phyloP scores from a whole-genome alignment of 2,113 vertebrate species.

The Phocoena sinus region DNA sequence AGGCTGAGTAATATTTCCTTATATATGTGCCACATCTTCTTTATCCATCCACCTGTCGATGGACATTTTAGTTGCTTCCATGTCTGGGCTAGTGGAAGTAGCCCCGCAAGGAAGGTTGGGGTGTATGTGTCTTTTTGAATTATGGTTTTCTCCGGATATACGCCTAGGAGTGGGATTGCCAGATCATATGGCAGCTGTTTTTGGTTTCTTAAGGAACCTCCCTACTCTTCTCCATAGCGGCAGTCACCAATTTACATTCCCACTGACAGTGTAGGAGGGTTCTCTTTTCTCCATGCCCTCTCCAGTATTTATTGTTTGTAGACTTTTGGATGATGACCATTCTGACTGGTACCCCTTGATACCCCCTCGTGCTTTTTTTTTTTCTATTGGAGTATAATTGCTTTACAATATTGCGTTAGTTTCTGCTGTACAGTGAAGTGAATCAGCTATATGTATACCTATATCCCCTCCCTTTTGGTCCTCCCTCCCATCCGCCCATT shows the following conservation, averaged over 20 bases:
- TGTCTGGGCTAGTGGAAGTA: neutral
- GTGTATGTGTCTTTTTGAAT: neutral
- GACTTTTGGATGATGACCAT: neutral
- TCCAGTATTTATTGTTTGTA: neutral
- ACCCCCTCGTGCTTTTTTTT: too few species aligned
- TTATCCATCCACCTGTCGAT: neutral
- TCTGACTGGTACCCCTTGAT: neutral
- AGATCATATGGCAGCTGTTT: rapidly evolving
- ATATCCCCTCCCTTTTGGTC: too few species aligned
- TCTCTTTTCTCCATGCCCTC: neutral
- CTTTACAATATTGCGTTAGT: too few species aligned
- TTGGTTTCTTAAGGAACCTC: neutral
- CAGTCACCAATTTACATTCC: neutral
- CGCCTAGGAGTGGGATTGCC: neutral
- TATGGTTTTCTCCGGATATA: neutral
- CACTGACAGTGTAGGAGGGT: neutral
- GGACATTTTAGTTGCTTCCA: neutral
- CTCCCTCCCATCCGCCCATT: too few species aligned
- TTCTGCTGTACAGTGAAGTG: too few species aligned
- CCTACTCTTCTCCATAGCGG: neutral
- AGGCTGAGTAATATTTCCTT: neutral
- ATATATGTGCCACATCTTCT: neutral
- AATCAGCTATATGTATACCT: too few species aligned
- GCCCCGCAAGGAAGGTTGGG: neutral
- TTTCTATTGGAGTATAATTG: too few species aligned